These are phyloP conservation scores for Trachythela sp. DNA, from an alignment of 64 coral and sea anemone species.

Conservation along the genomic window DNA sequence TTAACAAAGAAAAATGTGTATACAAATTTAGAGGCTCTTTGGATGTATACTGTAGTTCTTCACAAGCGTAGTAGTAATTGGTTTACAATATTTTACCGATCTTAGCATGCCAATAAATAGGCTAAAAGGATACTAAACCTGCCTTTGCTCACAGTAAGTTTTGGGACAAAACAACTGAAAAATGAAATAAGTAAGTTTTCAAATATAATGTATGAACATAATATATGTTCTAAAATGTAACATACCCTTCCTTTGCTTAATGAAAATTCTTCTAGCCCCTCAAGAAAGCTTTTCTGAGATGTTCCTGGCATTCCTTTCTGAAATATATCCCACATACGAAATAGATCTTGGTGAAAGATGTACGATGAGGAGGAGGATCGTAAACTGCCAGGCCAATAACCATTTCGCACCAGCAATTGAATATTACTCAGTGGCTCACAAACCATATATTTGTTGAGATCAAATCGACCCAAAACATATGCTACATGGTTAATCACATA, in stretches of 20 bases:
- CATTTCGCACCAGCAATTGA: conserved; percentile 31
- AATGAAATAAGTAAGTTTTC: neutral
- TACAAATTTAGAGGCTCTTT: neutral
- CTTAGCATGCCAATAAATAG: too few species aligned
- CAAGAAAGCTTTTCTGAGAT: conserved; percentile 51
- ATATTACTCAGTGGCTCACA: neutral
- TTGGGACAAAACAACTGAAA: neutral
- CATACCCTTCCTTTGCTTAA: conserved; percentile 49
- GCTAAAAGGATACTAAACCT: too few species aligned
- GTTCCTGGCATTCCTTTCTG: conserved; percentile 66
- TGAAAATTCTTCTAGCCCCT: conserved; percentile 52
- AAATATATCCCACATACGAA: conserved; percentile 48
- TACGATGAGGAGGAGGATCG: conserved; percentile 30
- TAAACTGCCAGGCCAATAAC: conserved; percentile 68
- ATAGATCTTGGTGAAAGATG: conserved; percentile 59
- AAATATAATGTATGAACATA: neutral
- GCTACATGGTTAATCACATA: too few species aligned
- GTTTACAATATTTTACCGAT: too few species aligned
- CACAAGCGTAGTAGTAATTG: too few species aligned
- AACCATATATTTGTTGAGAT: conserved; percentile 41
- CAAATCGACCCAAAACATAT: conserved; percentile 42
- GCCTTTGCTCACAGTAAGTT: neutral
- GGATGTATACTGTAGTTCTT: too few species aligned
- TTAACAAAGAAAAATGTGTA: neutral
- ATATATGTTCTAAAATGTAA: neutral